A percentile compares a stretch with the other conserved stretches of the same genome.
Conservation (phyloP, 2,113 vertebrate species). For the Scomber japonicus region DNA sequence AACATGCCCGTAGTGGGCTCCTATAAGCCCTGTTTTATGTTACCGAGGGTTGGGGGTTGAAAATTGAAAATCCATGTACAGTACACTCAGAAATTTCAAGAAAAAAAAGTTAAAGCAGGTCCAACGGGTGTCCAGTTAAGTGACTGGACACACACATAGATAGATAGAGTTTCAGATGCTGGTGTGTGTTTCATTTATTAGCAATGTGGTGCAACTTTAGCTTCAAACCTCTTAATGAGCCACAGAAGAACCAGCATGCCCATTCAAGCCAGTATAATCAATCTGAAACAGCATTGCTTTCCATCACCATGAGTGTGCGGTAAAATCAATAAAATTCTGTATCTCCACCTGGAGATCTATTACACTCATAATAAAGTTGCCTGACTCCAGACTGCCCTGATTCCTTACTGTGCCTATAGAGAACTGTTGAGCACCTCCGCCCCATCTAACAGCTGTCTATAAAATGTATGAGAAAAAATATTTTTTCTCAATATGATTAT, state of each 20-base stretch:
- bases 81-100: neutral
- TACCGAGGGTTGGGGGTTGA: conserved; percentile 29
- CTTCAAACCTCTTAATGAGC: neutral
- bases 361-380: conserved; percentile 8
- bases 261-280: conserved; percentile 16
- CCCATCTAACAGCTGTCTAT: conserved; percentile 38
- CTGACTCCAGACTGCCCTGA: conserved; percentile 14
- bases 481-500: conserved; percentile 26
- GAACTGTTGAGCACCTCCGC: neutral
- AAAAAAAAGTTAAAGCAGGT: conserved; percentile 12
- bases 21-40: conserved; percentile 37
- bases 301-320: neutral
- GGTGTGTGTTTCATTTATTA: conserved; percentile 23
- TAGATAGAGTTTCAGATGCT: neutral
- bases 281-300: conserved; percentile 14
- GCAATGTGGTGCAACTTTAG: neutral
- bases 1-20: conserved; percentile 29
- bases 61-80: conserved; percentile 70
- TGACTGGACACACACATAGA: neutral
- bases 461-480: conserved; percentile 15
- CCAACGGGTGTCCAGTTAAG: neutral
- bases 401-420: conserved; percentile 1
- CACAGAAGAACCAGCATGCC: conserved; percentile 8
- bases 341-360: conserved; percentile 33
- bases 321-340: conserved; percentile 34